phyloP scores from a whole-genome alignment of 2,888 invertebrate genomes.

The Aphodius sticticus region DNA sequence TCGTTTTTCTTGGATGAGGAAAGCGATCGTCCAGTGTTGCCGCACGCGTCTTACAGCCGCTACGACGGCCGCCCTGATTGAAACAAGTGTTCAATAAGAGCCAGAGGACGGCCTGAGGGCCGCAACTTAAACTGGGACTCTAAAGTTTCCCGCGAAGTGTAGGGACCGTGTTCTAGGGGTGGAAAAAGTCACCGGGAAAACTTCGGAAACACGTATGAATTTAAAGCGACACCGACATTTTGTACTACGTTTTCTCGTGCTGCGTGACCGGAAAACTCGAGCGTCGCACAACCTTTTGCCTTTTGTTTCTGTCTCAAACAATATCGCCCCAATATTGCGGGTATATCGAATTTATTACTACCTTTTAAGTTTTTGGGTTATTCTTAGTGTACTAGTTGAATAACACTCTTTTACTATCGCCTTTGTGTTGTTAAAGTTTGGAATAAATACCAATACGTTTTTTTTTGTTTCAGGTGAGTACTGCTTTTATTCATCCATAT shows the following conservation, averaged over 20 bases:
- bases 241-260: neutral
- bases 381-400: neutral
- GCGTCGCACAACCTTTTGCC: neutral
- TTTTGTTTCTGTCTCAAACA: neutral
- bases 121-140: slow-evolving; percentile 23
- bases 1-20: neutral
- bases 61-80: neutral
- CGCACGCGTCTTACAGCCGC: neutral
- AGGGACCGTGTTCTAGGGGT: neutral
- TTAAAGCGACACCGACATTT: slow-evolving; percentile 16
- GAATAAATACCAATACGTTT: too few species aligned
- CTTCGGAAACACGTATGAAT: slow-evolving; percentile 24
- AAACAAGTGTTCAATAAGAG: slow-evolving; percentile 20
- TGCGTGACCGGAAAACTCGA: neutral
- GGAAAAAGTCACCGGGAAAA: slow-evolving; percentile 14
- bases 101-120: slow-evolving; percentile 5
- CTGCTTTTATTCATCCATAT: too few species aligned
- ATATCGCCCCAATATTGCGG: neutral
- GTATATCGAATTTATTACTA: neutral
- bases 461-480: too few species aligned
- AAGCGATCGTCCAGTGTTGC: neutral
- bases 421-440: too few species aligned
- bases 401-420: too few species aligned
- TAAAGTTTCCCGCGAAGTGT: slow-evolving; percentile 14
- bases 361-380: neutral